These are phyloP conservation scores for Buceros bicornis DNA, from an alignment of 2,797 vertebrate genomes.

Conservation along the genomic window DNA sequence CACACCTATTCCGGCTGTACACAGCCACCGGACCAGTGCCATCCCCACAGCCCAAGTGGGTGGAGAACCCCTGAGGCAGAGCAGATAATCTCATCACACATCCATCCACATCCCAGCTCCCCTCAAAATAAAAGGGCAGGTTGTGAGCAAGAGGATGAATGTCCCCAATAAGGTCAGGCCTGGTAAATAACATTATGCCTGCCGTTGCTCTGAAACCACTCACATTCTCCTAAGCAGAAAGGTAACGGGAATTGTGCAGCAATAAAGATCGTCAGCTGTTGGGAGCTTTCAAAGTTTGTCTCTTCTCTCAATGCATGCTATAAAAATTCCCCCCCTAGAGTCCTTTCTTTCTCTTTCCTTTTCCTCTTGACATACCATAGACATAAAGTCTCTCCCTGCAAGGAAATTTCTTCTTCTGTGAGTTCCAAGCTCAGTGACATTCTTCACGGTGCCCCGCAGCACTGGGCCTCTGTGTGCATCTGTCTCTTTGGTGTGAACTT, in stretches of 20 bases:
- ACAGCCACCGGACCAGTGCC: neutral
- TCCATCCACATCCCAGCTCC: neutral
- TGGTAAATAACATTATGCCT: neutral
- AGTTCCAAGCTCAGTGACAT: conserved; percentile 64
- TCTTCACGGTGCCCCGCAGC: neutral
- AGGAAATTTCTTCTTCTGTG: conserved; percentile 4
- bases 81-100: neutral
- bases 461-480: neutral
- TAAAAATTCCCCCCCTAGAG: conserved; percentile 36
- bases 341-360: conserved; percentile 21
- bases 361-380: conserved; percentile 56
- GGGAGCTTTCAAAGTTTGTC: conserved; percentile 37
- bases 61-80: neutral
- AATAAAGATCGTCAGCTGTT: neutral
- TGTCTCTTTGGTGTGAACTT: conserved; percentile 48
- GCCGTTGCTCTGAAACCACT: neutral
- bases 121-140: neutral
- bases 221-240: neutral
- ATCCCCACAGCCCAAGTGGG: neutral
- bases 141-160: neutral
- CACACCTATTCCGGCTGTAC: neutral
- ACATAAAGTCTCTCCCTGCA: conserved; percentile 31
- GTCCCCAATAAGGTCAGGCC: neutral
- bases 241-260: neutral
- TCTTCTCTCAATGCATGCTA: neutral